Conservation (phyloP, 2,113 vertebrate genomes). For the Neofelis nebulosa region DNA sequence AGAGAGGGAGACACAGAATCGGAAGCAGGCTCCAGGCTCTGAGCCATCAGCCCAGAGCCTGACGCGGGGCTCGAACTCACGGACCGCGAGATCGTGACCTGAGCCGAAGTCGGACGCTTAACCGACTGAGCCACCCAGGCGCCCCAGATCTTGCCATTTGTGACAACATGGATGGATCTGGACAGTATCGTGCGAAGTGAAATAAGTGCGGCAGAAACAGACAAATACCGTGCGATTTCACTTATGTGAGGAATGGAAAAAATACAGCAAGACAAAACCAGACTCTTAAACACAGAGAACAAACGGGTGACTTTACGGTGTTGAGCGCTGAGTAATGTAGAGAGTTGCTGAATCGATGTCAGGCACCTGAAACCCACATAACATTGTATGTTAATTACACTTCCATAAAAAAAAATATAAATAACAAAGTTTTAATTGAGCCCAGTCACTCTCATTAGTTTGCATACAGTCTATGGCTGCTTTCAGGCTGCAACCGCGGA, state of each 20-base stretch:
- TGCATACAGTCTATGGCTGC: no score
- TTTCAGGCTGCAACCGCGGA: not conserved
- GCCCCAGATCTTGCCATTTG: not conserved
- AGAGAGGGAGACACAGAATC: no score
- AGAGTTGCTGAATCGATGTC: not conserved
- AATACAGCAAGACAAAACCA: not conserved
- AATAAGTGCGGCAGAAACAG: not conserved
- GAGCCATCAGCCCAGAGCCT: no score
- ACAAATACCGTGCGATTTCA: not conserved
- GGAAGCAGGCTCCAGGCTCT: no score
- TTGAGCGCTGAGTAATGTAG: not conserved
- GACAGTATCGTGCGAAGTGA: not conserved
- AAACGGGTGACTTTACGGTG: not conserved
- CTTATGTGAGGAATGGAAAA: not conserved
- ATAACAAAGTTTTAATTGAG: not conserved
- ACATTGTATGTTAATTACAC: not conserved
- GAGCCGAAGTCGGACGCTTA: no score
- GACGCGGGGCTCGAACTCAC: no score
- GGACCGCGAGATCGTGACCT: no score
- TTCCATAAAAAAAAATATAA: not conserved
- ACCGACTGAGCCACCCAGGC: no score
- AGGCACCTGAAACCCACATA: not conserved
- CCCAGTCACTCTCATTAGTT: accelerated
- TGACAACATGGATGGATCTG: not conserved
- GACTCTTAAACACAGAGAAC: not conserved